These are phyloP conservation scores for Paracentrotus lividus DNA, from an alignment of 53 echinoderm and acorn worm genomes.

Conservation along the genomic window DNA sequence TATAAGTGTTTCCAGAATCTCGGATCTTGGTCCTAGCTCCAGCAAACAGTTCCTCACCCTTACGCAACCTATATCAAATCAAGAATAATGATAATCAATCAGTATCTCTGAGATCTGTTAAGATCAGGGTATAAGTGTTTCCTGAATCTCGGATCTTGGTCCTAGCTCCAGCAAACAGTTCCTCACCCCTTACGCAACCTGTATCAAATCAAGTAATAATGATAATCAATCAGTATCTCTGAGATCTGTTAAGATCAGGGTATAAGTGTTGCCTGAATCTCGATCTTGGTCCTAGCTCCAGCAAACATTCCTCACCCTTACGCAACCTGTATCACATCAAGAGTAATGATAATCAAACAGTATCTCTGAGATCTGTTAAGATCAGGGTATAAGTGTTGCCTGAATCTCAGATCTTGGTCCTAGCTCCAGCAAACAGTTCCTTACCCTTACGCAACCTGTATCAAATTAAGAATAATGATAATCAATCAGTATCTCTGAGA, in stretches of 20 bases:
- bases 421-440: constrained; percentile 77
- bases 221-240: constrained; percentile 84
- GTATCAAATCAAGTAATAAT: no score
- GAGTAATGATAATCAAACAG: no score
- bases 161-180: constrained; percentile 76
- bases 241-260: constrained; percentile 84
- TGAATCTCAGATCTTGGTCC: constrained; percentile 72
- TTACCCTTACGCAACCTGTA: constrained; percentile 83
- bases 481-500: constrained; percentile 83
- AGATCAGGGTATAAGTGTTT: constrained; percentile 72
- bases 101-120: constrained; percentile 82
- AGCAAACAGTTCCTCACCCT: constrained; percentile 80
- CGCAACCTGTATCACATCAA: constrained; percentile 77
- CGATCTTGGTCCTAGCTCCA: constrained; percentile 74
- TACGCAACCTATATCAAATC: constrained; percentile 80
- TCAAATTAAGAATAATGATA: no score
- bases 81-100: no score
- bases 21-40: constrained; percentile 74
- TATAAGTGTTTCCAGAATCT: constrained; percentile 73
- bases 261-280: constrained; percentile 74
- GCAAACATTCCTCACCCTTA: constrained; percentile 82
- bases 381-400: constrained; percentile 78
- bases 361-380: constrained; percentile 82
- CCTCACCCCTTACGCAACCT: constrained; percentile 88
- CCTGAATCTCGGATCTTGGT: constrained; percentile 76